Conservation (phyloP, 2,113 vertebrate genomes). For the Forbesichthys agassizii region DNA sequence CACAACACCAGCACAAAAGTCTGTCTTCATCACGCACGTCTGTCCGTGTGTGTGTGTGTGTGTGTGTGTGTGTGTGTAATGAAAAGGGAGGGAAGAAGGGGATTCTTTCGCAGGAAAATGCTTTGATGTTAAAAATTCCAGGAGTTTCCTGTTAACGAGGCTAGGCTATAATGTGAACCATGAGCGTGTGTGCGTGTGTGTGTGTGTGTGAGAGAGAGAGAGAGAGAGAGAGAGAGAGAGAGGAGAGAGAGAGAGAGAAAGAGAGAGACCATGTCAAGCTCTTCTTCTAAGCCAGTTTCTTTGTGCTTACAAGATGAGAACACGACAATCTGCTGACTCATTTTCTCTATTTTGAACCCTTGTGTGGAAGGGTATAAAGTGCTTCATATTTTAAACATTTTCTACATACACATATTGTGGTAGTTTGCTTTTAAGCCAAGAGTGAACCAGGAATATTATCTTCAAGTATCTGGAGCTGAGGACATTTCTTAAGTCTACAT, state of each 20-base stretch:
- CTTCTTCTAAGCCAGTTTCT: constrained; percentile 36
- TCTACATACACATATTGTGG: constrained; percentile 5
- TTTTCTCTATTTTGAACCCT: constrained; percentile 12
- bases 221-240: neutral
- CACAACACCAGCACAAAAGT: no score
- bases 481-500: neutral
- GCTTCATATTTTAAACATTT: neutral
- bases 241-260: neutral
- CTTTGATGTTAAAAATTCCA: constrained; percentile 77
- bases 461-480: neutral
- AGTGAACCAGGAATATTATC: neutral
- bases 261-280: neutral
- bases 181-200: constrained; percentile 39
- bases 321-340: constrained; percentile 5
- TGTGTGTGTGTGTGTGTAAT: no score
- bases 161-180: constrained; percentile 72
- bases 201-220: neutral
- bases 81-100: neutral
- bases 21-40: no score
- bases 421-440: constrained; percentile 7
- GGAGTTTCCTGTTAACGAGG: constrained; percentile 70
- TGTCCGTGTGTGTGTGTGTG: no score
- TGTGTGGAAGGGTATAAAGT: constrained; percentile 4
- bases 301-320: constrained; percentile 29
- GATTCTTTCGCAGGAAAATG: constrained; percentile 34